Evolutionary conservation across 2,797 vertebrate species (phyloP).

Genomic region (Falco rusticolus): DNA sequence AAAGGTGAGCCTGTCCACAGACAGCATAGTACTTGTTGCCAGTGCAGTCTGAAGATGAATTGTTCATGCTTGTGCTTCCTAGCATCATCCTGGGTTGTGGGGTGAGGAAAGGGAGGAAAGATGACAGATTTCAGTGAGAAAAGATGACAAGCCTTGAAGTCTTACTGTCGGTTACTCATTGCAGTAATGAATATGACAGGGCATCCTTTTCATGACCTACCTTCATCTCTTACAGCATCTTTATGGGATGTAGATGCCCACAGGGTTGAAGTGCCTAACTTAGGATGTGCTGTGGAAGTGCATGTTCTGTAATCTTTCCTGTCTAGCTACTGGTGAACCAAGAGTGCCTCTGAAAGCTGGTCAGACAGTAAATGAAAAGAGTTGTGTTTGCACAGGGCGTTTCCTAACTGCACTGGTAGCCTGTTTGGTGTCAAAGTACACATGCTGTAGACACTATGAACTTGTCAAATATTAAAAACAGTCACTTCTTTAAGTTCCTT

Average conservation of each 20-base stretch:
- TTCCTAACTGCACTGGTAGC: background rate
- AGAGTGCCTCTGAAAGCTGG: background rate
- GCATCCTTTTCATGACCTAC: background rate
- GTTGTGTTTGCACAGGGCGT: constrained; percentile 12
- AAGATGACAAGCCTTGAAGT: background rate
- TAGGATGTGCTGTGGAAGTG: background rate
- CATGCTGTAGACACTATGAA: background rate
- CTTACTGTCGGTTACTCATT: background rate
- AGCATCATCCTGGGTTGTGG: background rate
- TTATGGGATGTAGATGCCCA: background rate
- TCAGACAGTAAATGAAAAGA: background rate
- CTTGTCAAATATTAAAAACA: background rate
- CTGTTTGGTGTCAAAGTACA: constrained; percentile 5
- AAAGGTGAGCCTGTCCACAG: background rate
- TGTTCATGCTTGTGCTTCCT: background rate
- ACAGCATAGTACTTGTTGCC: background rate
- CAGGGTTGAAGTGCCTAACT: background rate
- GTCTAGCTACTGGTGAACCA: background rate
- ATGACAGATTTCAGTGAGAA: background rate
- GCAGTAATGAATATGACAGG: background rate
- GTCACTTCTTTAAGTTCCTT: background rate
- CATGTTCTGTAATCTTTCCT: background rate
- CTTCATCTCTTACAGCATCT: background rate
- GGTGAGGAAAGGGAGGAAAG: background rate
- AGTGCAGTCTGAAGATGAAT: background rate